Conservation (phyloP, 2,113 vertebrate species). For the Salvelinus sp. region DNA sequence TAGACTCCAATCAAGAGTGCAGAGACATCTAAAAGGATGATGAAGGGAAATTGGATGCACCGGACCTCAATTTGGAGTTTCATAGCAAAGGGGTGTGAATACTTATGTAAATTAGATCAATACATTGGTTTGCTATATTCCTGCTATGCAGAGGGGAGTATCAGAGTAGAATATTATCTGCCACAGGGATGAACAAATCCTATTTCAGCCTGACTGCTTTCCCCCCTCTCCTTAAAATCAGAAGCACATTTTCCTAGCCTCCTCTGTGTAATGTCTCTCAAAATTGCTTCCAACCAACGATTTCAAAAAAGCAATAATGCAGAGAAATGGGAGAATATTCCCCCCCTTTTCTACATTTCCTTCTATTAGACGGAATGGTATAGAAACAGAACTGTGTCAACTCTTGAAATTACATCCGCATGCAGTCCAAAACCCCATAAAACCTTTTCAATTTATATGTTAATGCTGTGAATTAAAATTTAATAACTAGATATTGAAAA, state of each 20-base stretch:
- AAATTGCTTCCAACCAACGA: slow-evolving; percentile 63
- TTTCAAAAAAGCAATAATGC: slow-evolving; percentile 73
- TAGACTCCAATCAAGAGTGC: too few species aligned
- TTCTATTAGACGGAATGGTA: slow-evolving; percentile 47
- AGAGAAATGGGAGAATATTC: slow-evolving; percentile 66
- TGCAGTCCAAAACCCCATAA: slow-evolving; percentile 73
- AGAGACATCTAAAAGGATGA: too few species aligned
- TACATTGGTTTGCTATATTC: neutral
- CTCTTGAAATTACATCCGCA: slow-evolving; percentile 77
- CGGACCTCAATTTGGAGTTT: too few species aligned
- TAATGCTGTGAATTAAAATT: slow-evolving; percentile 99
- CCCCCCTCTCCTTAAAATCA: slow-evolving; percentile 54
- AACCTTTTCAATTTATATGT: slow-evolving; percentile 99
- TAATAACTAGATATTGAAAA: slow-evolving; percentile 99
- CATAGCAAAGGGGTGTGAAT: neutral
- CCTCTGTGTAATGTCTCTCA: slow-evolving; percentile 60
- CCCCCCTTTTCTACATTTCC: slow-evolving; percentile 11
- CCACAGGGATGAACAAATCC: slow-evolving; percentile 35
- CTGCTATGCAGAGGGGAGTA: slow-evolving; percentile 3
- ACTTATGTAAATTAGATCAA: neutral
- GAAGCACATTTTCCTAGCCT: slow-evolving; percentile 51
- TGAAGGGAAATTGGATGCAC: too few species aligned
- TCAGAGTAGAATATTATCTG: slow-evolving; percentile 22
- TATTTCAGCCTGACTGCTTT: slow-evolving; percentile 52
- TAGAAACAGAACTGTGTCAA: slow-evolving; percentile 71